Percentiles rank a stretch among this genome's conserved stretches.
Evolutionary conservation across 2,113 vertebrate genomes (phyloP).

Genomic region (Rhinopomastus cyanomelas): DNA sequence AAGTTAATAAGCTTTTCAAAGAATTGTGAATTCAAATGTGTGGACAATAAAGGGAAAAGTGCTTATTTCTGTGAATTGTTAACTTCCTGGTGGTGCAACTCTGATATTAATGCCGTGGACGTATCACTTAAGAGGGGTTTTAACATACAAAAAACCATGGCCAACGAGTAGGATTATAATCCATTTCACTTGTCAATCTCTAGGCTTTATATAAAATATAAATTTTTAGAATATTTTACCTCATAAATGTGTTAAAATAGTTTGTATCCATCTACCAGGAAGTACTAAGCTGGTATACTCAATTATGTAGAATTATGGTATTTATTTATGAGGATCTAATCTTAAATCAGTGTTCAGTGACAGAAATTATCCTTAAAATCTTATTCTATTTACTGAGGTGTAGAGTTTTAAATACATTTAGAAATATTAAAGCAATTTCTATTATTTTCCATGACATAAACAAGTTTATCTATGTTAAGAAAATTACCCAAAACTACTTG

Average conservation of each 20-base stretch:
- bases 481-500: background rate
- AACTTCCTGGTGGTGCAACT: background rate
- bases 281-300: background rate
- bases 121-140: background rate
- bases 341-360: background rate
- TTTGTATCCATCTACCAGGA: background rate
- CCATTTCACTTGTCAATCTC: background rate
- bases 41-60: slow-evolving; percentile 30
- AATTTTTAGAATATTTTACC: background rate
- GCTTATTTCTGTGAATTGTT: slow-evolving; percentile 43
- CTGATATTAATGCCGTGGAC: background rate
- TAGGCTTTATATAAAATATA: background rate
- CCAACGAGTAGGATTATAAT: background rate
- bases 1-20: slow-evolving; percentile 16
- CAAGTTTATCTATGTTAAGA: background rate
- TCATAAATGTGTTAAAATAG: background rate
- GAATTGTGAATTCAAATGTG: background rate
- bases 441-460: background rate
- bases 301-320: background rate
- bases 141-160: background rate
- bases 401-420: background rate
- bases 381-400: background rate
- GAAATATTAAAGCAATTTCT: background rate
- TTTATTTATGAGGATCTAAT: background rate
- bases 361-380: background rate